Conservation (phyloP, 2,113 vertebrate genomes). For the cat (Felis catus) region DNA sequence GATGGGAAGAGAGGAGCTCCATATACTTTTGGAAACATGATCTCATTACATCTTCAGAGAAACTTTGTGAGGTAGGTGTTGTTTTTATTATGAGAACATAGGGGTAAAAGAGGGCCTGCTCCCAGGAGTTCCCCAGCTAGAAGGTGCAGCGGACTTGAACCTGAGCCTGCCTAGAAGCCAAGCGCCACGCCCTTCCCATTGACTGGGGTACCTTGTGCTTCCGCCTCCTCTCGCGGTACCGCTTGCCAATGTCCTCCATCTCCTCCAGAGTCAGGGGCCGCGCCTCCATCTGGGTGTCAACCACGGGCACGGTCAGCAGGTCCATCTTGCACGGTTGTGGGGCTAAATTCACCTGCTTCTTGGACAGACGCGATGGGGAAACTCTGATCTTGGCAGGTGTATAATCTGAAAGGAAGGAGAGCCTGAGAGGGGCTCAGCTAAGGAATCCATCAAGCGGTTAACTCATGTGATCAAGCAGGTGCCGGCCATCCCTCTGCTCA, state of each 20-base stretch:
- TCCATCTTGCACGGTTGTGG: background rate
- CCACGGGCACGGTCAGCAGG: conserved; percentile 61
- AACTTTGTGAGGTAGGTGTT: background rate
- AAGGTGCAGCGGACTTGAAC: background rate
- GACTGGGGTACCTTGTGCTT: conserved; percentile 44
- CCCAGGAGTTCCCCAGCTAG: background rate
- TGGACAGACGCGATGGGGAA: accelerated
- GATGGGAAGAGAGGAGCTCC: background rate
- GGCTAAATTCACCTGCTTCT: background rate
- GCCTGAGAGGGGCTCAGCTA: background rate
- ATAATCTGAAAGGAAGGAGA: background rate
- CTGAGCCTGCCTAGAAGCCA: background rate
- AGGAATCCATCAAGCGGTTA: background rate
- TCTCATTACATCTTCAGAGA: background rate
- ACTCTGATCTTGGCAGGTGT: accelerated
- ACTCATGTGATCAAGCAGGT: background rate
- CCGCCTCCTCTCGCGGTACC: conserved; percentile 54
- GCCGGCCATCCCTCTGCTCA: background rate
- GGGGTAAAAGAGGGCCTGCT: background rate
- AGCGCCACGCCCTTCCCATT: background rate
- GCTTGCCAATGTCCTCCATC: conserved; percentile 75
- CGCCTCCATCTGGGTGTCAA: background rate
- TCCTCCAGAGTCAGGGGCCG: conserved; percentile 72
- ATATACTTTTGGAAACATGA: background rate
- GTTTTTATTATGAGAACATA: background rate